phyloP scores from a whole-genome alignment of 37 sponge, comb jelly and placozoan genomes.

The Aphrocallistes beatrix region DNA sequence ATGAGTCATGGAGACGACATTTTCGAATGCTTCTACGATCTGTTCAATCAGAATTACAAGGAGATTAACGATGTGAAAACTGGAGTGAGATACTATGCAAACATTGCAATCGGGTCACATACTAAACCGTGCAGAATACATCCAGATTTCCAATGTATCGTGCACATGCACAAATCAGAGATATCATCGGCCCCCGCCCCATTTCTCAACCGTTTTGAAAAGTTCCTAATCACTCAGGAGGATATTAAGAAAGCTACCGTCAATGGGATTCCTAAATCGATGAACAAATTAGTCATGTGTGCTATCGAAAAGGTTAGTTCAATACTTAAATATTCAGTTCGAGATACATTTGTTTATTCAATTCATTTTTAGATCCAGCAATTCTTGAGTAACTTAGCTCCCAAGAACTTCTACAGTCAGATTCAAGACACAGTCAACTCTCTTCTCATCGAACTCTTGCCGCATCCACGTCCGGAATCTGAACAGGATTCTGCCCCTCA shows the following conservation, averaged over 20 bases:
- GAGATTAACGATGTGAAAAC: slow-evolving; percentile 56
- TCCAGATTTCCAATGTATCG: slow-evolving; percentile 66
- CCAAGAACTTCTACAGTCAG: slow-evolving; percentile 4
- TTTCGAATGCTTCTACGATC: slow-evolving; percentile 85
- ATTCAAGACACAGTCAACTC: slow-evolving; percentile 12
- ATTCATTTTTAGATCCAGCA: neutral
- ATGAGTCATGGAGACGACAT: slow-evolving; percentile 71
- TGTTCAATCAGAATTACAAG: slow-evolving; percentile 74
- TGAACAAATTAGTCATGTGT: slow-evolving; percentile 32
- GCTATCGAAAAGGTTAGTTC: slow-evolving; percentile 48
- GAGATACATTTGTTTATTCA: neutral
- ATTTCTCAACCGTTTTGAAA: slow-evolving; percentile 81
- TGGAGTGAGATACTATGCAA: slow-evolving; percentile 61
- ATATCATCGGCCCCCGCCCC: slow-evolving; percentile 47
- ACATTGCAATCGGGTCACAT: slow-evolving; percentile 82
- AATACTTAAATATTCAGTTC: neutral
- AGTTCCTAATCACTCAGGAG: slow-evolving; percentile 56
- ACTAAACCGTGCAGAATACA: slow-evolving; percentile 66
- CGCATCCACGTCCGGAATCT: neutral
- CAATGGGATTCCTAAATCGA: slow-evolving; percentile 25
- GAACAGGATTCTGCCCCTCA: neutral
- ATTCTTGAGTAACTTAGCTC: neutral
- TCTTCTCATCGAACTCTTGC: neutral
- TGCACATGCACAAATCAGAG: slow-evolving; percentile 58
- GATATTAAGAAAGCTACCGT: slow-evolving; percentile 48